A percentile compares a stretch with the other conserved stretches of the same genome.
phyloP scores from a whole-genome alignment of 2,797 vertebrate genomes.

The Pseudomugil gertrudae region DNA sequence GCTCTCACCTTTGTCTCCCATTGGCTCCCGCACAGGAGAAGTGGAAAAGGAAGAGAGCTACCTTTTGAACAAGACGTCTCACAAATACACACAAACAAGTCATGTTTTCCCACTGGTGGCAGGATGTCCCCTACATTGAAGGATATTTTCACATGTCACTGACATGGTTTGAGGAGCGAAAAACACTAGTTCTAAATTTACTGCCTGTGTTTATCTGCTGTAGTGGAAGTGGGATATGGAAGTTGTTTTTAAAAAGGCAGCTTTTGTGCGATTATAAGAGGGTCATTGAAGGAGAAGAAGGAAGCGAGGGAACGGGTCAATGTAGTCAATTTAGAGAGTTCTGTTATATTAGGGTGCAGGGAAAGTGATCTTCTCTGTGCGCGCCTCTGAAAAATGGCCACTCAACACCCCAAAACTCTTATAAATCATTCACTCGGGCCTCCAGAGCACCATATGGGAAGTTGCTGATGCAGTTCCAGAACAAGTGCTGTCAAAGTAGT shows the following conservation, averaged over 20 bases:
- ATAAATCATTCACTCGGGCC: constrained; percentile 69
- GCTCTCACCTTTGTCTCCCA: constrained; percentile 41
- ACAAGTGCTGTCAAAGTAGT: constrained; percentile 68
- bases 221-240: constrained; percentile 68
- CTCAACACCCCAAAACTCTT: constrained; percentile 62
- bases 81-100: constrained; percentile 48
- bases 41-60: constrained; percentile 31
- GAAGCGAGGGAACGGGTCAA: constrained; percentile 4
- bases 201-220: constrained; percentile 68
- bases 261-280: constrained; percentile 3
- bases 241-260: constrained; percentile 53
- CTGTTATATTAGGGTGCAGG: constrained; percentile 36
- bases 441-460: constrained; percentile 60
- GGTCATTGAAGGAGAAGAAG: constrained; percentile 20
- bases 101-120: constrained; percentile 53
- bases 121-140: constrained; percentile 72
- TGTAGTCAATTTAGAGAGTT: constrained; percentile 25
- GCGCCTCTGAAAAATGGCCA: constrained; percentile 55
- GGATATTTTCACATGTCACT: constrained; percentile 70
- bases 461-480: constrained; percentile 62
- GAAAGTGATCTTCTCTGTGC: constrained; percentile 56
- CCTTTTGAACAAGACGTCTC: constrained; percentile 39
- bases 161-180: constrained; percentile 53
- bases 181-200: constrained; percentile 69
- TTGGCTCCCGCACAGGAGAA: constrained; percentile 48